Evolutionary conservation across 2,888 invertebrate species (phyloP), one percentile per base, ranked within the genome.

Genomic region (Sussaba pulchella): DNA sequence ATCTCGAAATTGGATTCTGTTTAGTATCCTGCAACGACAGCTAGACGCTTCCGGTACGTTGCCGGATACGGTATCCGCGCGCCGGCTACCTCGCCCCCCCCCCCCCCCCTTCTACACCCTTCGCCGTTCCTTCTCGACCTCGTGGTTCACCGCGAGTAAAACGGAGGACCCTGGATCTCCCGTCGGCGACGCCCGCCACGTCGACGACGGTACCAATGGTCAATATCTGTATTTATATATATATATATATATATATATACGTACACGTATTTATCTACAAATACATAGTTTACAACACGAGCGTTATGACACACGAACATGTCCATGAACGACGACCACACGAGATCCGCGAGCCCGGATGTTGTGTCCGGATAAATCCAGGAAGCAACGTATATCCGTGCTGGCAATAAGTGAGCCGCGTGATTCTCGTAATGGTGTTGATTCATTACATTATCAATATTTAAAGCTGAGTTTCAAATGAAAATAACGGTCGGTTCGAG

Each of bases 1-100:
- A 78, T 83, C 72, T 76, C 70, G 81, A 74, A 78, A 81, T 83
- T 81, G 81, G 78, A 78, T 83, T 76, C 76, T 81, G 83, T 76
- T 83, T 81, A 78, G 78, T 83, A 78, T 76, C 67, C 76, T 71
- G 73, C 61, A 78, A 70, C 76, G 82, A 72, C 77, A 75, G 74
- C 77, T 63, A 73, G 78, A 72, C 81, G 63, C 75, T 78, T 78
- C 76, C 78, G 75, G 67, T 71, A 41, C 17, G 41, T 59, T 26
- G 67, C 61, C 66, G 71, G 43, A 24, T 66, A 52, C 31, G 31
- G 4, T 31, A 31, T 31, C 57, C 31, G 26, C 47, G 47, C 70
- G 74, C 10, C 36, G n/a, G 59, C 43, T n/a, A 39, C 26, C 31
- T 52, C 17, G 39, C 74, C 21, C 12, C 17, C 52, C 24, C 64